phyloP scores from a whole-genome alignment of 2,888 invertebrate species.

The Cheilosia vernalis region DNA sequence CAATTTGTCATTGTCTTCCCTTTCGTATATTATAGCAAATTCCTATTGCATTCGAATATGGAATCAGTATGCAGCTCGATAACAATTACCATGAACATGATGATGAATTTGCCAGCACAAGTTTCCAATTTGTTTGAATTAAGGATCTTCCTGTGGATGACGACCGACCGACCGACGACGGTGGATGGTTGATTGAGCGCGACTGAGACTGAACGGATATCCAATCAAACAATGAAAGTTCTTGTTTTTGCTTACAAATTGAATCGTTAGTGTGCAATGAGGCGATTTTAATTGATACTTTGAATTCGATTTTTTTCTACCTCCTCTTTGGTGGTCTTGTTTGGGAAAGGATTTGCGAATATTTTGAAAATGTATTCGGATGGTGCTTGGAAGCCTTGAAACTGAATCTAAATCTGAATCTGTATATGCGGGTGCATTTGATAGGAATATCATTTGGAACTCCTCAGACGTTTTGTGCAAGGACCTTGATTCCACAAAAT shows the following conservation, averaged over 20 bases:
- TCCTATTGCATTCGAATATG: constrained; percentile 47
- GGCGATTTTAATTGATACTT: constrained; percentile 69
- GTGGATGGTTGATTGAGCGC: background rate
- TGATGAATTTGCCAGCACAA: constrained; percentile 52
- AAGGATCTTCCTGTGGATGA: constrained; percentile 20
- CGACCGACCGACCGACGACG: too few relatives aligned
- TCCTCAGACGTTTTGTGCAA: too few relatives aligned
- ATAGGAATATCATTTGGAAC: too few relatives aligned
- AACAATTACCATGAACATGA: constrained; percentile 68
- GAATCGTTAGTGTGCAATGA: constrained; percentile 51
- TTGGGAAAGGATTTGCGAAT: background rate
- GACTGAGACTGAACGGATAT: constrained; percentile 35
- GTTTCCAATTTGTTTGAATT: constrained; percentile 67
- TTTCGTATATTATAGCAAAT: constrained; percentile 12
- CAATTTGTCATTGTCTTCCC: constrained; percentile 53
- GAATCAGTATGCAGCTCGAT: constrained; percentile 63
- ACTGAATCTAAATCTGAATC: too few relatives aligned
- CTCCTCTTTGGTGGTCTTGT: background rate
- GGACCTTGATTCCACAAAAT: too few relatives aligned
- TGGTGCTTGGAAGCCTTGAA: too few relatives aligned
- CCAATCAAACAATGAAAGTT: constrained; percentile 48
- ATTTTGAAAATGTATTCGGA: too few relatives aligned
- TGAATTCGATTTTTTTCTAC: constrained; percentile 4
- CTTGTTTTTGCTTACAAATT: constrained; percentile 39
- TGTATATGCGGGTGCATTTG: too few relatives aligned